Evolutionary conservation across 2,797 vertebrate genomes (phyloP).

Genomic region (Sylvia borin): DNA sequence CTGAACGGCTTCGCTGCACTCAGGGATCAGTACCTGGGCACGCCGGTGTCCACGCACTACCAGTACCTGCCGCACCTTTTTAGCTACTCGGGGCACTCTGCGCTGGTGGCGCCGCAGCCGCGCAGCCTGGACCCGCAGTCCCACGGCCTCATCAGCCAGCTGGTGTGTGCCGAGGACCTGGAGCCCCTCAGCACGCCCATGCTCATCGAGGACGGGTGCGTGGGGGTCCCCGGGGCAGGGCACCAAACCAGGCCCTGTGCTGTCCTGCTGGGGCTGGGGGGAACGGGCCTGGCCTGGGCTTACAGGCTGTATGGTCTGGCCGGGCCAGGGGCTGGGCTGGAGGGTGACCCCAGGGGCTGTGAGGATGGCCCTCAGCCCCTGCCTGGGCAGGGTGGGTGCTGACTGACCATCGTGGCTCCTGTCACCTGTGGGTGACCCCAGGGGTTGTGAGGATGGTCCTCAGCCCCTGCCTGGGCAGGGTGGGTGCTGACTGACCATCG

Average conservation of each 20-base stretch:
- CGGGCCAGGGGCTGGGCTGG: background rate
- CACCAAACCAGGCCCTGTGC: background rate
- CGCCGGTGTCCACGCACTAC: conserved; percentile 90
- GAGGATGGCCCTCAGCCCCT: too few relatives aligned
- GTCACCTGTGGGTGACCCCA: too few relatives aligned
- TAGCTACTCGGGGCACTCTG: conserved; percentile 88
- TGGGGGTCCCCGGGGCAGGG: accelerated
- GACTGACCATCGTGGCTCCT: too few relatives aligned
- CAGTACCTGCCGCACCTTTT: conserved; percentile 97
- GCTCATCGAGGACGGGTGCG: conserved; percentile 93
- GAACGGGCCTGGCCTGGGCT: accelerated
- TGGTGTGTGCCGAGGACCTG: conserved; percentile 93
- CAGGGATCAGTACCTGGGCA: conserved; percentile 95
- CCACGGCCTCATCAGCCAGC: conserved; percentile 90
- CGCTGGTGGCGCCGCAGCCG: conserved; percentile 86
- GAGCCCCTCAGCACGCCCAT: conserved; percentile 91
- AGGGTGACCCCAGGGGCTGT: too few relatives aligned
- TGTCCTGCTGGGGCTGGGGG: accelerated
- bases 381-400: too few relatives aligned
- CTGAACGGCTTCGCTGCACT: conserved; percentile 94
- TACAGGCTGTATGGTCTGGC: accelerated
- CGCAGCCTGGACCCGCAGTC: conserved; percentile 93
- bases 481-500: too few relatives aligned
- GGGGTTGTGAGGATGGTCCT: too few relatives aligned
- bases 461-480: too few relatives aligned